phyloP scores from a whole-genome alignment of 2,797 vertebrate genomes.

The Sparus aurata region DNA sequence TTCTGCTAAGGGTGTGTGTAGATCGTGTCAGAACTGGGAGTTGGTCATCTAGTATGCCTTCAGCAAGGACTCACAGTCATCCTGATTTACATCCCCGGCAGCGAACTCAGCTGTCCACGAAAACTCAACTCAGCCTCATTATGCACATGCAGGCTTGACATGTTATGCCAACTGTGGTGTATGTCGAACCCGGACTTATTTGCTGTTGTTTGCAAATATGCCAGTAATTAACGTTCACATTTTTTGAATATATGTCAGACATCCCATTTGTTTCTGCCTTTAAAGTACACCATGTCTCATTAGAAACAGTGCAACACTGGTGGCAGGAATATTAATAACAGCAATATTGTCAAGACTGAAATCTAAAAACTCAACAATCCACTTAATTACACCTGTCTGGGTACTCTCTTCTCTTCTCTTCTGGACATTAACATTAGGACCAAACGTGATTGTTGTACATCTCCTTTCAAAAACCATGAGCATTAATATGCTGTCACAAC shows the following conservation, averaged over 20 bases:
- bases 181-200: conserved; percentile 38
- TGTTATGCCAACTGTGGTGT: conserved; percentile 19
- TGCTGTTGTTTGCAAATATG: conserved; percentile 29
- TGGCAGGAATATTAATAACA: not conserved
- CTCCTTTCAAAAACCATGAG: not conserved
- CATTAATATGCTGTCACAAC: not conserved
- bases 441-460: not conserved
- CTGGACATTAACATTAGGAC: too few species aligned
- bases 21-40: not conserved
- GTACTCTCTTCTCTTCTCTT: too few species aligned
- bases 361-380: too few species aligned
- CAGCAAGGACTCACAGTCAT: conserved; percentile 2
- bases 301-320: not conserved
- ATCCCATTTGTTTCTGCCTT: not conserved
- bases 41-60: not conserved
- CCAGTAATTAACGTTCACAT: not conserved
- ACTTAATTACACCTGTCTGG: too few species aligned
- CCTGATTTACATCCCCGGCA: conserved; percentile 44
- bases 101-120: conserved; percentile 54
- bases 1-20: not conserved
- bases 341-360: not conserved
- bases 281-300: not conserved
- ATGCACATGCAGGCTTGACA: conserved; percentile 38
- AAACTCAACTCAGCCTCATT: conserved; percentile 54
- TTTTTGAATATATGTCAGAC: not conserved